Evolutionary conservation across 2,113 vertebrate genomes (phyloP), one percentile per base, ranked within the genome.

Genomic region (Silurus asotus): DNA sequence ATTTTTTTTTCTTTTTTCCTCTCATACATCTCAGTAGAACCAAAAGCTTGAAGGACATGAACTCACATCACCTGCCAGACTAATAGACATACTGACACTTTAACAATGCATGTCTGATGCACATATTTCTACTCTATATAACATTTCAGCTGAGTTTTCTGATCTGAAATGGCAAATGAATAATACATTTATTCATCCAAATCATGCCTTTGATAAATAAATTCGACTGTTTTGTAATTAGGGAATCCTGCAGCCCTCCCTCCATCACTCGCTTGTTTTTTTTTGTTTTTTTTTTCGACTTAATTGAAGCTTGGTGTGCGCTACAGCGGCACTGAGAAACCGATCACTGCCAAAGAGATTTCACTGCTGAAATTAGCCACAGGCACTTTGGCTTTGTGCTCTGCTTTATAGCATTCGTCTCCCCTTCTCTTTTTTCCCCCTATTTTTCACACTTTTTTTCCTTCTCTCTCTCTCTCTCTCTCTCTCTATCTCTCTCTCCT

Each of bases 301-400:
- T 83, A 89, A 85, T 88, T 89, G 83, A 80, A 86, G 83, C 85
- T 79, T 87, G 87, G 84, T 82, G 87, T 81, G 65, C 80, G 62
- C 56, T 84, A 85, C 87, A 84, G 59, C 82, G 25, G 80, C 78
- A 82, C 85, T 80, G 84, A 87, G 79, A 81, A 89, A 82, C 87
- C 37, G 84, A 89, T 88, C 85, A 81, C 77, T 86, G 88, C 82
- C 86, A 88, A 83, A 87, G 87, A 82, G 80, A 88, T 88, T 85
- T 85, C 83, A 81, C 76, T 83, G 69, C 65, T 84, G 89, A 90
- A 89, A 88, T 88, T 86, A 85, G 86, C 88, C 85, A 86, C 84
- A 87, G 88, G 86, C 90, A 75, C 83, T 89, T 87, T 84, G 84
- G 87, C 86, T 88, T 83, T 89, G 87, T 87, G 87, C 86, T 74